Base-by-base conservation (phyloP, 2,113 vertebrate species). In the Aptenodytes forsteri region DNA sequence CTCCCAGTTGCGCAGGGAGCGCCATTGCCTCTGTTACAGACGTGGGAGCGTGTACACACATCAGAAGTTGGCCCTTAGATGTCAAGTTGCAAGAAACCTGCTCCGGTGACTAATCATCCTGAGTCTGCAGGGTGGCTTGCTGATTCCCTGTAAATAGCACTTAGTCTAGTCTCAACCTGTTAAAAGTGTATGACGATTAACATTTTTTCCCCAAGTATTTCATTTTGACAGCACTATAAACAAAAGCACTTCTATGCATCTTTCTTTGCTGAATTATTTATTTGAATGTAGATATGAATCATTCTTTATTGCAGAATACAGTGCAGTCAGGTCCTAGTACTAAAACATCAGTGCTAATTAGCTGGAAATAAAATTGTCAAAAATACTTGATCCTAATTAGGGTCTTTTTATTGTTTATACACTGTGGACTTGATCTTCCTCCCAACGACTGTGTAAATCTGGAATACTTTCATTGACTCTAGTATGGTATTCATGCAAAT, bases 361-460 rank as follows among this genome's bases (percentile, higher is more conserved):
- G 85, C 96, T 92, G 94, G 90, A 98, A 98, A 97, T 97, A 95
- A 92, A 97, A 95, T 98, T 96, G 95, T 95, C 64, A 94, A 82
- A 98, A 96, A 96, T 34, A 32, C 79, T 95, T 96, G 87, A 90
- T 96, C 76, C 83, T 97, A 96, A 97, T 98, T 96, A 97, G 50
- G 61, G 36, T 69, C 49, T 84, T 85, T 76, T 93, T 92, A 92
- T 79, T 96, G 83, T 95, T 94, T 83, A 77, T 95, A 88, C 62
- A 79, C 59, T 79, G 29, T 82, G 47, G 83, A 54, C 82, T 89
- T 92, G 70, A 85, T 94, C 79, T 95, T 94, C 75, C n/a, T 96
- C 66, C 79, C 75, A 67, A 44, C 59, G 46, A 50, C 75, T 90
- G 26, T 77, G 73, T 94, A 93, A 90, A 95, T 96, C 88, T 94